phyloP scores from a whole-genome alignment of 2,113 vertebrate genomes.

The Rutilus rutilus region DNA sequence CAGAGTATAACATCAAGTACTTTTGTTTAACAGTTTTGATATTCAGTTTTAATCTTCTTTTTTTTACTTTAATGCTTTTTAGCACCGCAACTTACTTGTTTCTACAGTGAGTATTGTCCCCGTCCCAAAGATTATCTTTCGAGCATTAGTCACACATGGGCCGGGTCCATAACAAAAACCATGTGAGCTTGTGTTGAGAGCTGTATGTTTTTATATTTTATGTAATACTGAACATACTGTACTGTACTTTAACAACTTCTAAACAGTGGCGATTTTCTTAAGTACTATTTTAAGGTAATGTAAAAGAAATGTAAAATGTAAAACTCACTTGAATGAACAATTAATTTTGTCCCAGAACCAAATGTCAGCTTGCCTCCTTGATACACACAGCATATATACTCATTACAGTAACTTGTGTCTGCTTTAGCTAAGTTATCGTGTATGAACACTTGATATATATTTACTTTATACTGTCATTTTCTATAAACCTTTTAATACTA shows the following conservation, averaged over 20 bases:
- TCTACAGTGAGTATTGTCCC: conserved; percentile 53
- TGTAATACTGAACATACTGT: too few relatives aligned
- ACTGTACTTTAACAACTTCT: background rate
- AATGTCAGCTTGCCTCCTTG: conserved; percentile 26
- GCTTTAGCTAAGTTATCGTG: background rate
- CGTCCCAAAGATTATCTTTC: conserved; percentile 55
- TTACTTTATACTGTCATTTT: background rate
- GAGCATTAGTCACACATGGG: background rate
- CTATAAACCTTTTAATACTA: background rate
- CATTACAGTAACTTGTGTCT: conserved; percentile 4
- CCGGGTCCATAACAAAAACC: conserved; percentile 13
- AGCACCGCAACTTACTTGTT: conserved; percentile 45
- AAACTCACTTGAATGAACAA: conserved; percentile 37
- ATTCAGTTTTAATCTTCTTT: background rate
- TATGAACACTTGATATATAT: too few relatives aligned
- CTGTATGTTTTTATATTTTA: background rate
- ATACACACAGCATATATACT: conserved; percentile 36
- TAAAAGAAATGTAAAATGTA: background rate
- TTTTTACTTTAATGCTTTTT: background rate
- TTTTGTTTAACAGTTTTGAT: background rate
- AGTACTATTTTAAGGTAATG: background rate
- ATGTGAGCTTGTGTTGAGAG: too few relatives aligned
- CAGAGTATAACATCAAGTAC: background rate
- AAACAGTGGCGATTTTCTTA: background rate
- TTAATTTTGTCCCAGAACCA: conserved; percentile 22